Percentiles rank a stretch among this genome's conserved stretches.
Evolutionary conservation across 2,888 invertebrate genomes (phyloP).

Genomic region (Conus canariensis): DNA sequence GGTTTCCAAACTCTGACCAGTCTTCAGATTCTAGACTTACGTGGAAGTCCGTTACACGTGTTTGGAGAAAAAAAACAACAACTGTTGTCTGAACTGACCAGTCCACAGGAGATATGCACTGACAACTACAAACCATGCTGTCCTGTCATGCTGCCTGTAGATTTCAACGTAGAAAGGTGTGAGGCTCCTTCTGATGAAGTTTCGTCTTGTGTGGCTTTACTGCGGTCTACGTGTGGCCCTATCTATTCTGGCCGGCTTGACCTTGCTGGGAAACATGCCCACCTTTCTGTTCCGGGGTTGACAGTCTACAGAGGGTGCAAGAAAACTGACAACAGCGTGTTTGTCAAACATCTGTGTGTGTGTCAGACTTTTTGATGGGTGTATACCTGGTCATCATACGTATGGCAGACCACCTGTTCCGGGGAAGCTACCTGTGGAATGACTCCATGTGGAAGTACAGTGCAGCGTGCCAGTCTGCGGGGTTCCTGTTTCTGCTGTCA

Average conservation of each 20-base stretch:
- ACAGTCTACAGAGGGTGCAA: background rate
- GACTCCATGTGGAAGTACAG: background rate
- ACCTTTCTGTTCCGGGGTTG: background rate
- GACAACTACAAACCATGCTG: background rate
- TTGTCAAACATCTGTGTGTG: background rate
- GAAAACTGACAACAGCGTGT: background rate
- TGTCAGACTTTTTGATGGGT: background rate
- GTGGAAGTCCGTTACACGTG: background rate
- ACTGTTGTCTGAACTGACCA: background rate
- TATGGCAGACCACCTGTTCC: background rate
- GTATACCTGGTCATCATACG: background rate
- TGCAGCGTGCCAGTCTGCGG: background rate
- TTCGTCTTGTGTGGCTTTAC: background rate
- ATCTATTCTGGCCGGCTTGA: background rate
- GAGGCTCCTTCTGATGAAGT: background rate
- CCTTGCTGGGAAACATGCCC: background rate
- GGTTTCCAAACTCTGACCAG: background rate
- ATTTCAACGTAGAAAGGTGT: background rate
- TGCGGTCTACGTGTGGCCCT: conserved; percentile 4
- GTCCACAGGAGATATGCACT: background rate
- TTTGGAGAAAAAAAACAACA: background rate
- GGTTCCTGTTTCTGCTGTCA: background rate
- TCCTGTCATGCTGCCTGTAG: background rate
- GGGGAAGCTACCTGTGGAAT: background rate
- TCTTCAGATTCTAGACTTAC: background rate